Percentiles rank a stretch among this genome's conserved stretches.
These are phyloP conservation scores for Numida meleagris DNA, from an alignment of 2,113 vertebrate genomes.

Conservation along the genomic window DNA sequence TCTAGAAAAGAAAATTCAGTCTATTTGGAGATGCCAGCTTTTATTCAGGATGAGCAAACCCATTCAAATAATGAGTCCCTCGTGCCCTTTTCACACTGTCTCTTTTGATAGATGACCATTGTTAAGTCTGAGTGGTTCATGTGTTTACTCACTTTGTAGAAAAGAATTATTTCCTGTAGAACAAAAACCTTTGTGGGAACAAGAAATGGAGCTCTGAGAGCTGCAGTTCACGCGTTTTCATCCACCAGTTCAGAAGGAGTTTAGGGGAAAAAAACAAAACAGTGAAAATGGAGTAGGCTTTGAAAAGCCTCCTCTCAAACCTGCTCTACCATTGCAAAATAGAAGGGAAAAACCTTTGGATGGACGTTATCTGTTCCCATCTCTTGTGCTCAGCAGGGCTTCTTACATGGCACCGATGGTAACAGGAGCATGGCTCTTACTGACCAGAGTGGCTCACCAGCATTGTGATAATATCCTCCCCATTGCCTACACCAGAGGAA, in stretches of 20 bases:
- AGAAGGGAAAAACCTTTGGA: background rate
- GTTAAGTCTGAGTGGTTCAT: background rate
- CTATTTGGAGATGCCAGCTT: constrained; percentile 44
- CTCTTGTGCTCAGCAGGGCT: background rate
- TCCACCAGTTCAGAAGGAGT: background rate
- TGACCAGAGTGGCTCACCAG: background rate
- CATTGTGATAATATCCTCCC: background rate
- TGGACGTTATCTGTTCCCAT: background rate
- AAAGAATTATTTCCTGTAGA: constrained; percentile 46
- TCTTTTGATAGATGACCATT: constrained; percentile 4
- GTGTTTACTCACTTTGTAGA: constrained; percentile 7
- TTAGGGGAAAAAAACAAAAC: background rate
- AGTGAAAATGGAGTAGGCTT: background rate
- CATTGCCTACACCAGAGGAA: background rate
- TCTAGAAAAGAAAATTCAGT: constrained; percentile 15
- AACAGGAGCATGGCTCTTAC: background rate
- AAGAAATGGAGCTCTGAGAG: background rate
- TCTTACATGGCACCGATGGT: background rate
- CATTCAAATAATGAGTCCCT: constrained; percentile 41
- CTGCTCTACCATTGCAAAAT: background rate
- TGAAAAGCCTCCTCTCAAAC: background rate
- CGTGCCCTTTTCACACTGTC: background rate
- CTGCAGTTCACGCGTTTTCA: constrained; percentile 11
- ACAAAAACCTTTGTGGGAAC: constrained; percentile 6
- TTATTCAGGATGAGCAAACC: constrained; percentile 53